These are phyloP conservation scores for Aphidius colemani DNA, from an alignment of 2,888 invertebrate genomes.

Conservation along the genomic window DNA sequence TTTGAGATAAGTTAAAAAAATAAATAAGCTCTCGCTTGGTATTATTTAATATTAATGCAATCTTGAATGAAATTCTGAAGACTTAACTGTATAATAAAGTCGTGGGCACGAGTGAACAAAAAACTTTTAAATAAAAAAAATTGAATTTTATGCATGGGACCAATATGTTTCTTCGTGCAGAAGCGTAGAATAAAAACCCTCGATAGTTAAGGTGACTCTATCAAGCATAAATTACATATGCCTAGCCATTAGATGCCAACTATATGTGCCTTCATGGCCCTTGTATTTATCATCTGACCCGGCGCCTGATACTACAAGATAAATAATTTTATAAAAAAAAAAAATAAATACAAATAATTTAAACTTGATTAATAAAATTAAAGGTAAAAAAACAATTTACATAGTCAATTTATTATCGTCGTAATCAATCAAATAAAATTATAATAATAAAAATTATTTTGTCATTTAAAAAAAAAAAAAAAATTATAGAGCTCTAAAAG, in stretches of 20 bases:
- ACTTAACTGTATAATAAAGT: constrained; percentile 49
- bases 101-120: constrained; percentile 33
- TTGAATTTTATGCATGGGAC: background rate
- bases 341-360: constrained; percentile 21
- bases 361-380: background rate
- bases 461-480: background rate
- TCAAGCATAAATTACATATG: constrained; percentile 49
- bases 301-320: constrained; percentile 40
- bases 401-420: too few relatives aligned
- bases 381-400: background rate
- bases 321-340: constrained; percentile 18
- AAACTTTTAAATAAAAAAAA: background rate
- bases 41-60: constrained; percentile 52
- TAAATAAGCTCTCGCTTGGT: constrained; percentile 34
- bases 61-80: constrained; percentile 34
- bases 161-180: constrained; percentile 12
- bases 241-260: constrained; percentile 49
- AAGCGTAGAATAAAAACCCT: constrained; percentile 14
- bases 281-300: constrained; percentile 43
- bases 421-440: constrained; percentile 4
- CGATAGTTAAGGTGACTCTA: constrained; percentile 42
- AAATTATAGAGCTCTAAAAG: constrained; percentile 8
- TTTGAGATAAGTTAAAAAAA: background rate
- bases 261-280: constrained; percentile 37
- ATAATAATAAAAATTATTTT: constrained; percentile 3